These are phyloP conservation scores for Rhinoraja longicauda DNA, from an alignment of 2,797 vertebrate species.

Conservation along the genomic window DNA sequence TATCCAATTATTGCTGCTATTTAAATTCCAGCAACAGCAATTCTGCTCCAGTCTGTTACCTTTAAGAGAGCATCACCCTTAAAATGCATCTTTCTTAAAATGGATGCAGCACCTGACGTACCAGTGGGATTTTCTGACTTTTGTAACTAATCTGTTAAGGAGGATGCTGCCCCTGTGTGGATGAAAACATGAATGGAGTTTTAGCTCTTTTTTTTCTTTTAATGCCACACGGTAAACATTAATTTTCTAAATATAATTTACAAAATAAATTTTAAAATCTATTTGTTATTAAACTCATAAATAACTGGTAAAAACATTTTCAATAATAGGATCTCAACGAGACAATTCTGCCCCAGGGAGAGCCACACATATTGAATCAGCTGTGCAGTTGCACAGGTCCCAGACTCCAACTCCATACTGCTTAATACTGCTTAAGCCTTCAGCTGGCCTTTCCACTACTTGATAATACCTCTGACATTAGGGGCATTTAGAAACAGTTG, in stretches of 20 bases:
- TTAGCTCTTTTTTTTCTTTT: background rate
- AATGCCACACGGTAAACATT: background rate
- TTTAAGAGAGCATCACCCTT: background rate
- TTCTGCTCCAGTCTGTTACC: background rate
- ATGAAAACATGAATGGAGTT: background rate
- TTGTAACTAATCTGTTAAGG: background rate
- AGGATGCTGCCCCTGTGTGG: slow-evolving; percentile 31
- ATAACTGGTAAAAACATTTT: background rate
- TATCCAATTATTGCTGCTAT: background rate
- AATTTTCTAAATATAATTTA: background rate
- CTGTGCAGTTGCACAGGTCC: no score
- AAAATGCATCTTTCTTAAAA: background rate
- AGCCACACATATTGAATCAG: background rate
- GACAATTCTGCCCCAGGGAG: background rate
- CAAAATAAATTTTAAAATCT: background rate
- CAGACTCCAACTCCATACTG: no score
- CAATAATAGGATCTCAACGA: background rate
- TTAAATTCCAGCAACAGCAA: background rate
- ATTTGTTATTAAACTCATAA: background rate
- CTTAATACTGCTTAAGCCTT: no score
- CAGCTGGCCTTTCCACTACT: no score
- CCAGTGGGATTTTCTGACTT: background rate
- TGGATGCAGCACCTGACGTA: background rate
- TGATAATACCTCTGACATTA: no score
- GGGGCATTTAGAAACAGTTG: no score